Base-by-base conservation (phyloP, 2,888 invertebrate species). In the Drosophila borborema region DNA sequence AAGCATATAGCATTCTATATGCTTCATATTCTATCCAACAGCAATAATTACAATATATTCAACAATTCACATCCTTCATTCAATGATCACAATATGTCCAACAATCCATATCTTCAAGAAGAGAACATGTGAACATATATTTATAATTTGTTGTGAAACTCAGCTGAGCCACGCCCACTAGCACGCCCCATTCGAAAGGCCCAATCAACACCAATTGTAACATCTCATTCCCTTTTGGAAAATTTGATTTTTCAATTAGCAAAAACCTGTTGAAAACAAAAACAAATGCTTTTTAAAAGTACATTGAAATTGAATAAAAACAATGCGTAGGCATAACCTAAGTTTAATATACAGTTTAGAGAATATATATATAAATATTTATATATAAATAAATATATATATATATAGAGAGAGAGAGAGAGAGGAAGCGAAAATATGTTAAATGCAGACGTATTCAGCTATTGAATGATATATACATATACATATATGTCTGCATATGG, bases 231-330 rank as follows among this genome's bases (percentile, higher is more conserved):
- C 72, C 70, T 45, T 72, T 88, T 87, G 85, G 77, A 81, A 84
- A 87, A 87, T 82, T 63, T 8, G 70, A 82, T 87, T 84, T 87
- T 87, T 82, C 82, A 86, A 86, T 88, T 59, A 68, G 81, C 68
- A 51, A 64, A n/a, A 51, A 34, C 20, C 49, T 46, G 56, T 76
- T 64, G 31, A 70, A 80, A 74, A 74, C 64, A 68, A 64, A 61
- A 72, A 70, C 36, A 58, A 78, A 64, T 79, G 73, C 84, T 84
- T 84, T 89, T 58, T 75, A 84, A 89, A 84, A 89, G 84, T 89
- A 67, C 58, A 66, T 36, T 60, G 54, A 77, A 73, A 49, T 49
- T 68, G 49, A 60, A 34, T 43, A 38, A 64, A 62, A 31, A 49
- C 23, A 59, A 64, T 60, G 69, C 59, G 62, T 65, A 61, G 65